phyloP scores from a whole-genome alignment of 2,113 vertebrate genomes.

The Pycnonotus jocosus region DNA sequence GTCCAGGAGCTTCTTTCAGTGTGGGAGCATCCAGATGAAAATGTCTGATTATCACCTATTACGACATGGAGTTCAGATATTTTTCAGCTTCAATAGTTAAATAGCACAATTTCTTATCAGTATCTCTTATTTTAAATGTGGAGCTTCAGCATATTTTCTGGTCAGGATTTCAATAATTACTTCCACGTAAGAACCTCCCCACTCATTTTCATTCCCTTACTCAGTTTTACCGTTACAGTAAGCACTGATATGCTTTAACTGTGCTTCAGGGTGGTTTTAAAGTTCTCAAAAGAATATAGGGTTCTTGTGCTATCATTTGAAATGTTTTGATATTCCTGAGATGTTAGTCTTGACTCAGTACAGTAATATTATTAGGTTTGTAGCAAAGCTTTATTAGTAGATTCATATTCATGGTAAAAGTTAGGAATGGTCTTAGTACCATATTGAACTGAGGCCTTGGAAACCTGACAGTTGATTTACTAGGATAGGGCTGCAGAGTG shows the following conservation, averaged over 20 bases:
- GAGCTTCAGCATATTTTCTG: neutral
- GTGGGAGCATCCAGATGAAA: neutral
- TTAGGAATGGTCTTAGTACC: neutral
- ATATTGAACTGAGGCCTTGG: neutral
- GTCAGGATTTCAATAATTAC: neutral
- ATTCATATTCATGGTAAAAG: neutral
- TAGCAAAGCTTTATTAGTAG: neutral
- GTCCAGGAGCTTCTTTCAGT: neutral
- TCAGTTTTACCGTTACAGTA: neutral
- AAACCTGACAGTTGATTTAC: neutral
- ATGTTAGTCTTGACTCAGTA: neutral
- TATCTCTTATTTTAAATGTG: neutral
- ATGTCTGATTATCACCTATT: neutral
- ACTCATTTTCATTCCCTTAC: neutral
- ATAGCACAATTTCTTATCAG: neutral
- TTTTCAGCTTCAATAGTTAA: neutral
- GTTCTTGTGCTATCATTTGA: neutral
- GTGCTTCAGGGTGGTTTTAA: neutral
- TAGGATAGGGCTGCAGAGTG: neutral
- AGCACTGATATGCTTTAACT: neutral
- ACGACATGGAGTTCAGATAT: neutral
- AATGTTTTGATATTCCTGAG: neutral
- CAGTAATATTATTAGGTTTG: neutral
- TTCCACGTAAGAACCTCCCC: neutral
- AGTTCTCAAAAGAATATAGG: neutral